Base-by-base conservation (phyloP, 2,113 vertebrate genomes). In the Guaruba guarouba region DNA sequence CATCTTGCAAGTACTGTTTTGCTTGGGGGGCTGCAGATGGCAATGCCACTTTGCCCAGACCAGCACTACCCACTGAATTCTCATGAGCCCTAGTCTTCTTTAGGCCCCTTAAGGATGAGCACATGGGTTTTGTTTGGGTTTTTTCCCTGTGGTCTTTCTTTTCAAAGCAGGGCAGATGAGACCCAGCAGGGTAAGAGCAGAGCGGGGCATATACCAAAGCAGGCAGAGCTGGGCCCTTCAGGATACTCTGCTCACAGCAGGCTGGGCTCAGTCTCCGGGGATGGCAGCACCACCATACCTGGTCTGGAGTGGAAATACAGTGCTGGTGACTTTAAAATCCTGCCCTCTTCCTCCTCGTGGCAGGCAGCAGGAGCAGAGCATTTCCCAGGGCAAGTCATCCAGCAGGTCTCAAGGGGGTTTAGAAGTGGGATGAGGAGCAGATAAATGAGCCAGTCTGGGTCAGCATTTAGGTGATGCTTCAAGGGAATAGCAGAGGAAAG, bases 201-300 rank as follows among this genome's bases (percentile, higher is more conserved):
- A 83, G 20, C 48, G 63, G 31, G 33, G 9, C 25, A 20, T 43
- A 4, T 57, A 74, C 48, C 4, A 22, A 46, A 82, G 29, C 11
- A 29, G 44, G 27, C 57, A 66, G 51, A 73, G 31, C 25, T n/a
- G 27, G 8, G 29, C 29, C 18, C 14, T 61, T 75, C 23, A n/a
- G 49, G 49, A 59, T 69, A 39, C 28, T 44, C 22, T 15, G 18
- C 28, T 63, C 49, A 16, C 28, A 44, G 43, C 24, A 46, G 51
- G 37, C 19, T 41, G 64, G 24, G 7, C 11, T 84, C 41, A 52
- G 23, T 39, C 81, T 15, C 52, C 62, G 19, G 43, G 13, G 4
- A 10, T 1, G 5, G 55, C 46, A 52, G 27, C 35, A 55, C 55
- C 14, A 19, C 0, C 1, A 0, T 29, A n/a, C 24, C 25, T 33